Percentiles rank a stretch among this genome's conserved stretches.
Evolutionary conservation across 2,888 invertebrate species (phyloP).

Genomic region (Zele albiditarsus): DNA sequence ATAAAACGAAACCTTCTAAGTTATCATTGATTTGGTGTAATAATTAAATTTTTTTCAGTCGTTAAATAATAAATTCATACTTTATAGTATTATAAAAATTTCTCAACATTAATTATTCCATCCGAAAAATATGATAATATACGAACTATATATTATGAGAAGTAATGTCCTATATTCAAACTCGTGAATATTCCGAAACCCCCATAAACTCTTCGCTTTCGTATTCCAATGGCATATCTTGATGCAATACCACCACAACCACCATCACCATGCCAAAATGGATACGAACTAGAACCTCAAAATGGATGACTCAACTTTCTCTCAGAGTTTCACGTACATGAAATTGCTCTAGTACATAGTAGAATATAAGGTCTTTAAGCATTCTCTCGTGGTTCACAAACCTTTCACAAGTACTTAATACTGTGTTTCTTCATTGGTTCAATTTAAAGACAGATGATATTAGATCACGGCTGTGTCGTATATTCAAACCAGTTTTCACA

Average conservation of each 20-base stretch:
- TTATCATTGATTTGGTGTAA: too few species aligned
- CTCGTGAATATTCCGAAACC: neutral
- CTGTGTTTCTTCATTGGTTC: constrained; percentile 20
- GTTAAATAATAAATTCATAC: neutral
- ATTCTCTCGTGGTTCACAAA: neutral
- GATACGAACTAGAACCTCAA: neutral
- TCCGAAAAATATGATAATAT: neutral
- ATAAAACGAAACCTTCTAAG: too few species aligned
- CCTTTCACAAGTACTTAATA: neutral
- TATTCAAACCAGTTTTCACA: constrained; percentile 13
- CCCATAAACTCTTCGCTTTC: neutral
- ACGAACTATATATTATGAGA: neutral
- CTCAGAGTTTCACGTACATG: constrained; percentile 11
- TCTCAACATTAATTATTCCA: neutral
- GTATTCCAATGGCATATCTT: constrained; percentile 14
- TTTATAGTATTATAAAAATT: neutral
- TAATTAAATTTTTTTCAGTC: too few species aligned
- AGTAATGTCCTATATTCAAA: constrained; percentile 1
- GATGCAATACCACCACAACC: neutral
- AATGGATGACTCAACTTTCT: constrained; percentile 15
- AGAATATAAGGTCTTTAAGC: neutral
- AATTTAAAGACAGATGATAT: constrained; percentile 25
- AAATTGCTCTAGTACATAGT: constrained; percentile 6
- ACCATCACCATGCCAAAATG: neutral
- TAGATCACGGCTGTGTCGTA: constrained; percentile 18